Evolutionary conservation across 1,140 invertebrate species (phyloP).

Genomic region (Atta cephalotes): DNA sequence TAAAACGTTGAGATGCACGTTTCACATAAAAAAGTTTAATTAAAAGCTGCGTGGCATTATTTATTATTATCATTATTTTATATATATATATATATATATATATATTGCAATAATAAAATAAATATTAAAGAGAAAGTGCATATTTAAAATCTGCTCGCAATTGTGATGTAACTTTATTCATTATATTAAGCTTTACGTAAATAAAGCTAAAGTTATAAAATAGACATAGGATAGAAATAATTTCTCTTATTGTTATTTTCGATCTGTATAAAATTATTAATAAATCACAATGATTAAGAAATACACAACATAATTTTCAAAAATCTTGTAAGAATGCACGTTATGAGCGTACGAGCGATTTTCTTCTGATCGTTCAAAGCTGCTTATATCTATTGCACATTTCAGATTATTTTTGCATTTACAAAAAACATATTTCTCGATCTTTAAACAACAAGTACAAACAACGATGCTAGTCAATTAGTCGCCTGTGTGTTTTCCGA

Average conservation of each 20-base stretch:
- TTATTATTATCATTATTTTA: not conserved
- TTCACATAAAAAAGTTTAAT: not conserved
- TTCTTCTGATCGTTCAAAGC: constrained; percentile 18
- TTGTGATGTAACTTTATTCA: not conserved
- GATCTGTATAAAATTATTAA: not conserved
- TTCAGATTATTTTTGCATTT: constrained; percentile 10
- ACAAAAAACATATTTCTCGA: not conserved
- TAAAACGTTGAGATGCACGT: not conserved
- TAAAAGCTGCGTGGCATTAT: not conserved
- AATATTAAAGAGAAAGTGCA: not conserved
- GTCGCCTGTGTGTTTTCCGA: constrained; percentile 12
- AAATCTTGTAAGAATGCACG: not conserved
- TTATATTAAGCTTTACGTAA: not conserved
- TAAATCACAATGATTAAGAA: not conserved
- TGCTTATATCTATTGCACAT: constrained; percentile 56
- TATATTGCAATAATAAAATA: not conserved
- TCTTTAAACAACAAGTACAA: constrained; percentile 5
- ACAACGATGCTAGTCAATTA: constrained; percentile 29
- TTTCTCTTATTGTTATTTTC: not conserved
- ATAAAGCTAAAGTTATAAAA: not conserved
- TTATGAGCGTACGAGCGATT: not conserved
- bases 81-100: not conserved
- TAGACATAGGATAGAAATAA: not conserved
- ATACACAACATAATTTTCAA: not conserved
- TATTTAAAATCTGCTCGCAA: not conserved